phyloP scores from a whole-genome alignment of 2,888 invertebrate genomes.

The Conomelus anceps region DNA sequence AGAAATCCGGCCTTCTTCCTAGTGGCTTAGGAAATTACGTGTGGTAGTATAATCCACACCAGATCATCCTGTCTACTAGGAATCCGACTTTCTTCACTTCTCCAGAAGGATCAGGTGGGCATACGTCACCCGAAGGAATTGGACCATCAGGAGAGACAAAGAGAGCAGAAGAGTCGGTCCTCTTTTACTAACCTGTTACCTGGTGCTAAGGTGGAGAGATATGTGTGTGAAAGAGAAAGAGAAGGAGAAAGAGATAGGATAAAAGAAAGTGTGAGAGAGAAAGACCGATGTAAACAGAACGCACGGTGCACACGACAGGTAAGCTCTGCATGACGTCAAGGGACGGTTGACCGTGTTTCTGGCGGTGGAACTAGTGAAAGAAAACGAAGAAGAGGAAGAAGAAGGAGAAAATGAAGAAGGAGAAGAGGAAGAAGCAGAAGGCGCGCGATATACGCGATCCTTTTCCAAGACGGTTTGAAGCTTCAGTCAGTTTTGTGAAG shows the following conservation, averaged over 20 bases:
- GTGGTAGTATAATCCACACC: neutral
- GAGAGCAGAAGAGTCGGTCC: neutral
- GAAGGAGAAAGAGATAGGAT: neutral
- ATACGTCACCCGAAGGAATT: neutral
- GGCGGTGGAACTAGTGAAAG: neutral
- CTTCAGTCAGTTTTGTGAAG: neutral
- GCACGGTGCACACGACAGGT: neutral
- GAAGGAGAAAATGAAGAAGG: neutral
- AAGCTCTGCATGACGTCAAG: neutral
- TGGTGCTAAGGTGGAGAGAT: neutral
- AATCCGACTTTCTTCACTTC: neutral
- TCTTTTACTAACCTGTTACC: neutral
- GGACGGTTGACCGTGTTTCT: neutral
- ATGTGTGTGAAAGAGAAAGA: neutral
- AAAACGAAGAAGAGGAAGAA: neutral
- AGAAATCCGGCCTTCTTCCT: neutral
- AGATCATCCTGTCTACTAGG: neutral
- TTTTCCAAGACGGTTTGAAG: neutral
- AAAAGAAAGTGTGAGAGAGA: neutral
- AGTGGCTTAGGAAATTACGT: neutral
- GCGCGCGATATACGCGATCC: too few species aligned
- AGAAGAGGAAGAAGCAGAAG: neutral
- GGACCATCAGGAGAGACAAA: neutral
- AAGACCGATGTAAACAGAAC: neutral
- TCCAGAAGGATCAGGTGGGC: neutral